Base-by-base conservation (phyloP, 53 echinoderm and acorn worm species). In the Pentamera pediparva region DNA sequence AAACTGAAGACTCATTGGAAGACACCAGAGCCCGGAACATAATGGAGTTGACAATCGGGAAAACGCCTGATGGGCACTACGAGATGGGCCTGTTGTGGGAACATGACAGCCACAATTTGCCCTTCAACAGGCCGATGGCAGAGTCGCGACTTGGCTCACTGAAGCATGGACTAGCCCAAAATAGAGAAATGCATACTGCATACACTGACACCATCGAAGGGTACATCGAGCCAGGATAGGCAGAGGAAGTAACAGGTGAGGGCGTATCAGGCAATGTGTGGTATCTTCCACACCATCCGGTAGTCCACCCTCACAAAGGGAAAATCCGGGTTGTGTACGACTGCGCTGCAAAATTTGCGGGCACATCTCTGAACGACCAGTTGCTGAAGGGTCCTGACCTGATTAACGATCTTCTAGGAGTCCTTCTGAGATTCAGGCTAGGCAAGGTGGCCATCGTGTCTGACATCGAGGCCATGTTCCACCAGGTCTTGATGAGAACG, bases 281-380 rank as follows among this genome's bases (percentile, higher is more conserved):
- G 70, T 83, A 83, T 38, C 36, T n/a, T n/a, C n/a, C n/a, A n/a
- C n/a, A n/a, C n/a, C n/a, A n/a, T n/a, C n/a, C n/a, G n/a, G n/a
- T n/a, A 77, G 41, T 59, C 37, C 69, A 83, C 34, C 70, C 84
- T 25, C 59, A 41, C 36, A 77, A 83, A 45, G 54, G 52, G 45
- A 76, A 62, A 3, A 82, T 75, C 39, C 17, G 64, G 54, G 81
- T 81, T 1, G 84, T 83, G 35, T 77, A 38, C 22, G 59, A 83
- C 50, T 83, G 83, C 40, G 57, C 70, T 5, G 83, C 69, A 5
- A 67, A 15, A 28, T 63, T 47, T 10, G 39, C 43, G 38, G 77
- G 77, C 13, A 77, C 34, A 15, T n/a, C n/a, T n/a, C n/a, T n/a
- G n/a, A n/a, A n/a, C n/a, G n/a, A n/a, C n/a, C n/a, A n/a, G n/a